Conservation (phyloP, 23 tunicate species). For the Ascidia mentula region DNA sequence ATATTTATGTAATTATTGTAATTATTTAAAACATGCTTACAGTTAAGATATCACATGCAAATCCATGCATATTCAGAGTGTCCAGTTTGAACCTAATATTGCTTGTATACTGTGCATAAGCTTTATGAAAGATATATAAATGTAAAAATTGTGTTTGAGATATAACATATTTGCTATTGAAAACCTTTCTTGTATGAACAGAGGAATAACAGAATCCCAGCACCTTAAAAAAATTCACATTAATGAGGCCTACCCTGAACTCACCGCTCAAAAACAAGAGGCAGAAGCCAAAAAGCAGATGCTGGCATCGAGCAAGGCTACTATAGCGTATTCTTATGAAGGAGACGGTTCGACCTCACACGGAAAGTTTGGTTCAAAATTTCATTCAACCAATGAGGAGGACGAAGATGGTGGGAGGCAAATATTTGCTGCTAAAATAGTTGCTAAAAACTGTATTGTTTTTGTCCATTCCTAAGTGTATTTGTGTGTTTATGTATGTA, state of each 20-base stretch:
- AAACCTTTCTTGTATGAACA: neutral
- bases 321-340: slow-evolving; percentile 76
- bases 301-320: slow-evolving; percentile 63
- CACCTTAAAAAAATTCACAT: slow-evolving; percentile 65
- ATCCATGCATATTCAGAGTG: slow-evolving; percentile 43
- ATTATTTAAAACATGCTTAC: too few species aligned
- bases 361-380: slow-evolving; percentile 5
- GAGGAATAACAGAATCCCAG: slow-evolving; percentile 53
- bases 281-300: slow-evolving; percentile 71
- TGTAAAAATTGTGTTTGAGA: too few species aligned
- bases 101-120: too few species aligned
- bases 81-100: too few species aligned
- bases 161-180: slow-evolving; percentile 17
- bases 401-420: slow-evolving; percentile 44
- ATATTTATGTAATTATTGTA: slow-evolving; percentile 8
- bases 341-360: slow-evolving; percentile 3
- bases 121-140: too few species aligned
- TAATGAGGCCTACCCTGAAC: slow-evolving; percentile 69
- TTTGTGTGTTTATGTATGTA: too few species aligned
- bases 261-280: slow-evolving; percentile 53
- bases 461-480: too few species aligned
- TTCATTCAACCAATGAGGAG: neutral
- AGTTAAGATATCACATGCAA: slow-evolving; percentile 27
- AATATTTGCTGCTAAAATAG: neutral
- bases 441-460: too few species aligned